Evolutionary conservation across 2,888 invertebrate genomes (phyloP), one percentile per base, ranked within the genome.

Genomic region (Ceramica pisi): DNA sequence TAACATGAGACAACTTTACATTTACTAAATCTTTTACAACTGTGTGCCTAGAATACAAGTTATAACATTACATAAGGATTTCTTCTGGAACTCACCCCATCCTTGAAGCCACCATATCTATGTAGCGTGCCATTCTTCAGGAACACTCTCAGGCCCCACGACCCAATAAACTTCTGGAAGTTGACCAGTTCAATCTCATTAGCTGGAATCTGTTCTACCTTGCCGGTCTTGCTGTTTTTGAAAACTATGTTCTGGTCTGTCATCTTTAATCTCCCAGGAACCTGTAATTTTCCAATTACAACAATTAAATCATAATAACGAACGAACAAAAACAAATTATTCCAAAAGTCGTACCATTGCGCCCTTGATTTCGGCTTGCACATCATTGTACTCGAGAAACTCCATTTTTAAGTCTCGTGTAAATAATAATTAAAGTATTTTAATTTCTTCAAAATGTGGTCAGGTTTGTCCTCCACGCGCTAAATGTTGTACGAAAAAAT

Each of bases 221-320:
- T 99, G 2, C 99, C 99, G 0, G 99, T 99, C 94, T 99, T 99
- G 81, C 97, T 98, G 93, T 99, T 99, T 92, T 99, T 99, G 92
- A 99, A 99, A 61, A 98, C 97, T 48, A 99, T 97, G 86, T 97
- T 97, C 89, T 98, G 98, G 81, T 99, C 99, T 0, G 99, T 98
- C 92, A 99, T 97, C 93, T 99, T 99, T 48, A 99, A 93, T 75
- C 98, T 97, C 0, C 99, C 99, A 10, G 98, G 97, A 62, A 98
- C 98, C 99, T 99, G 89, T 35, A 89, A 89, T 78, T 68, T 71
- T 68, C 19, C 48, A 51, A 67, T 67, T 60, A 46, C 41, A 79
- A 64, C 57, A 67, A 67, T 66, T 66, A 60, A 44, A 63, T 44
- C 4, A 65, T 7, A 64, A 35, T 44, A 38, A n/a, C 10, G 21